These are phyloP conservation scores for Nasonia oneida DNA, from an alignment of 2,888 invertebrate genomes.

Conservation along the genomic window DNA sequence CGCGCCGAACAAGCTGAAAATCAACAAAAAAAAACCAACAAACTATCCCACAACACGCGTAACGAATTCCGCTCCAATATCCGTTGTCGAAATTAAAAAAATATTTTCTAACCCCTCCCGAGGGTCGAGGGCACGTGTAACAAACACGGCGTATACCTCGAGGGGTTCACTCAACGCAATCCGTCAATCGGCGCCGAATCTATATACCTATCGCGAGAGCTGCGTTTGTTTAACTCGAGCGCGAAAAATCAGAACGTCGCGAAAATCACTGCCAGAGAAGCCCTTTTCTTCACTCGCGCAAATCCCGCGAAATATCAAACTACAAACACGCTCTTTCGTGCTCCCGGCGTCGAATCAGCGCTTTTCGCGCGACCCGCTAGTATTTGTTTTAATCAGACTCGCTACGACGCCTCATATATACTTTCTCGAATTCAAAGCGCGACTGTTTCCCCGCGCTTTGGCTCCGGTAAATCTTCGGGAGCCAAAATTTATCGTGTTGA, in stretches of 20 bases:
- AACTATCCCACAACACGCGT: background rate
- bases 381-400: slow-evolving; percentile 34
- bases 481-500: slow-evolving; percentile 44
- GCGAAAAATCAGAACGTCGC: background rate
- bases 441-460: background rate
- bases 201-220: slow-evolving; percentile 16
- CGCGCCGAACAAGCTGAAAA: background rate
- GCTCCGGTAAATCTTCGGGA: background rate
- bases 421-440: background rate
- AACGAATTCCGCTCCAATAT: background rate
- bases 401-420: background rate
- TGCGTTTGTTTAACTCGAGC: background rate
- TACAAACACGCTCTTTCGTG: background rate
- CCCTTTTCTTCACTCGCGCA: background rate
- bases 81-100: background rate
- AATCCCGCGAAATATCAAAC: background rate
- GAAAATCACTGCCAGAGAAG: background rate
- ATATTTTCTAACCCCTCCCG: background rate
- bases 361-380: background rate
- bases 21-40: background rate
- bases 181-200: slow-evolving; percentile 23
- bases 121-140: background rate
- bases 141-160: background rate
- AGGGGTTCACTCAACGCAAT: background rate
- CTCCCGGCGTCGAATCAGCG: slow-evolving; percentile 1